Evolutionary conservation across 2,797 vertebrate species (phyloP).

Genomic region (Lates japonicus): DNA sequence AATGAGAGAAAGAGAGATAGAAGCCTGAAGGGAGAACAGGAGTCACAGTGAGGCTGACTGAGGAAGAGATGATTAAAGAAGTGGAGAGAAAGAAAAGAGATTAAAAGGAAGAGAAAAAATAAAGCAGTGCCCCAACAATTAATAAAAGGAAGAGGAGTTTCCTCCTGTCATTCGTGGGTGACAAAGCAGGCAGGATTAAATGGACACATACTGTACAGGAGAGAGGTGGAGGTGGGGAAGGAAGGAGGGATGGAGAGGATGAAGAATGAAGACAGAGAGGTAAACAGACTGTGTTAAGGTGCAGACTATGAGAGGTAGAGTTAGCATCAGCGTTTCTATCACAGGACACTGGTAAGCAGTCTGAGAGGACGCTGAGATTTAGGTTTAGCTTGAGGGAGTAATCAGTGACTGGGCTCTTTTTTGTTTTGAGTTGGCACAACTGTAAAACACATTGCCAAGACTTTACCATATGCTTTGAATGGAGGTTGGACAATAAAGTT

Average conservation of each 20-base stretch:
- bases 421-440: no score
- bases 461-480: no score
- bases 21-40: background rate
- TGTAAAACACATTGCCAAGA: no score
- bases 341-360: no score
- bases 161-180: constrained; percentile 8
- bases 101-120: background rate
- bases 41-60: background rate
- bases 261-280: no score
- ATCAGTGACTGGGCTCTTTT: no score
- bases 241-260: background rate
- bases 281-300: no score
- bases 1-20: background rate
- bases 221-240: background rate
- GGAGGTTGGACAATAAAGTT: no score
- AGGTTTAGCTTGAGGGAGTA: background rate
- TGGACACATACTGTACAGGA: background rate
- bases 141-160: background rate
- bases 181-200: constrained; percentile 16
- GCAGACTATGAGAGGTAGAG: no score
- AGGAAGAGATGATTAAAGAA: background rate
- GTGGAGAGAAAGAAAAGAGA: background rate
- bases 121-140: background rate
- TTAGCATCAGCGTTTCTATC: no score
- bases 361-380: background rate